Evolutionary conservation across 2,888 invertebrate genomes (phyloP).

Genomic region (Epicampocera succincta): DNA sequence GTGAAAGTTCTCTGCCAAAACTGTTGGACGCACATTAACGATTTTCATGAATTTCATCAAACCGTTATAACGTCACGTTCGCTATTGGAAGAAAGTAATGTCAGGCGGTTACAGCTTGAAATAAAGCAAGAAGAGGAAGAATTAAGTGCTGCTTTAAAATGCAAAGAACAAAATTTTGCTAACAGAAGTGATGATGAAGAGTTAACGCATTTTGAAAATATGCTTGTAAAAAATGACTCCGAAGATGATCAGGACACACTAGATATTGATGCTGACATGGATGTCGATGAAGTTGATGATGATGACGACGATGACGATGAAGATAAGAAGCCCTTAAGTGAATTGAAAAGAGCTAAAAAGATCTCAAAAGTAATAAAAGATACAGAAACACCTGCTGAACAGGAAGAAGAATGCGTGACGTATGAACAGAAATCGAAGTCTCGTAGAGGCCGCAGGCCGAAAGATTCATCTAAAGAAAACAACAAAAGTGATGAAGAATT

Average conservation of each 20-base stretch:
- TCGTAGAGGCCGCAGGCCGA: conserved; percentile 36
- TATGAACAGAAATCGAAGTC: conserved; percentile 24
- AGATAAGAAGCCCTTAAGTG: conserved; percentile 28
- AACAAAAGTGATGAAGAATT: background rate
- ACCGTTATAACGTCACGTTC: conserved; percentile 40
- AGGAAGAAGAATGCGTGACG: background rate
- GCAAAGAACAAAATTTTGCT: background rate
- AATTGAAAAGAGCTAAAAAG: conserved; percentile 31
- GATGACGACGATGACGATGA: conserved; percentile 37
- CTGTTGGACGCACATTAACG: conserved; percentile 60
- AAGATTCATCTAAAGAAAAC: conserved; percentile 9
- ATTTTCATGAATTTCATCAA: conserved; percentile 62
- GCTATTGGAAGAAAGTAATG: conserved; percentile 21
- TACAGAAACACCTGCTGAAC: background rate
- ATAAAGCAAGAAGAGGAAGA: conserved; percentile 32
- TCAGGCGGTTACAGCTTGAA: conserved; percentile 21
- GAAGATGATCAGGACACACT: conserved; percentile 22
- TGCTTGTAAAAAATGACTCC: conserved; percentile 39
- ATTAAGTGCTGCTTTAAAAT: background rate
- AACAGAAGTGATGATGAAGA: conserved; percentile 48
- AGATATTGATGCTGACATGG: background rate
- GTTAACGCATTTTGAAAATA: conserved; percentile 37
- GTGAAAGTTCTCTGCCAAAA: conserved; percentile 45
- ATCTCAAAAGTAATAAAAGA: conserved; percentile 1
- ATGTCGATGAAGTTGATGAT: background rate